A percentile compares a stretch with the other conserved stretches of the same genome.
These are phyloP conservation scores for Pyrrhosoma nymphula DNA, from an alignment of 2,888 invertebrate species.

Conservation along the genomic window DNA sequence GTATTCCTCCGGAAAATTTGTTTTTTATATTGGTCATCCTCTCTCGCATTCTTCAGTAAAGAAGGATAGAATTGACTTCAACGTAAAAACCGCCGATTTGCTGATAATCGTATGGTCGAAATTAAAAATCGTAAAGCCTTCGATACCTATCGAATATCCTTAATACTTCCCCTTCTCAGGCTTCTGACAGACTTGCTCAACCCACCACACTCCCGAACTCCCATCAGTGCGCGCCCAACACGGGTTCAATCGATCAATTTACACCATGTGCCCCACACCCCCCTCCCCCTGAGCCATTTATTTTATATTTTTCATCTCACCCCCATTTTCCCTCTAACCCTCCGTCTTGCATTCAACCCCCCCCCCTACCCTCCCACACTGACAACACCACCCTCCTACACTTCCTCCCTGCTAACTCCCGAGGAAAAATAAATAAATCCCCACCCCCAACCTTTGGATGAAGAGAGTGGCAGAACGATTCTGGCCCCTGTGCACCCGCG, in stretches of 20 bases:
- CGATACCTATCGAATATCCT: no score
- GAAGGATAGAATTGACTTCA: no score
- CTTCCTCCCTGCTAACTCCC: neutral
- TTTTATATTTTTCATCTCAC: neutral
- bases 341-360: no score
- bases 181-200: neutral
- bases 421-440: constrained; percentile 22
- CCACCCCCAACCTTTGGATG: neutral
- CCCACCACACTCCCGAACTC: neutral
- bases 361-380: neutral
- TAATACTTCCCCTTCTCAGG: neutral
- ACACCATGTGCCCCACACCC: neutral
- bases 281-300: neutral
- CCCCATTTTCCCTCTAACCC: neutral
- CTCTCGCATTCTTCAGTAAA: no score
- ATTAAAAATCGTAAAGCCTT: no score
- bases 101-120: no score
- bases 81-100: no score
- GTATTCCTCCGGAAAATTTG: no score
- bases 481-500: no score
- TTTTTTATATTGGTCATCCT: no score
- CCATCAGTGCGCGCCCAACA: neutral
- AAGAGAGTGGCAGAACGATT: neutral
- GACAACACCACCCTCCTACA: neutral
- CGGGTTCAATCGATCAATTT: constrained; percentile 34